These are phyloP conservation scores for Galagoides demidoff DNA, from an alignment of 2,797 vertebrate genomes.

Conservation along the genomic window DNA sequence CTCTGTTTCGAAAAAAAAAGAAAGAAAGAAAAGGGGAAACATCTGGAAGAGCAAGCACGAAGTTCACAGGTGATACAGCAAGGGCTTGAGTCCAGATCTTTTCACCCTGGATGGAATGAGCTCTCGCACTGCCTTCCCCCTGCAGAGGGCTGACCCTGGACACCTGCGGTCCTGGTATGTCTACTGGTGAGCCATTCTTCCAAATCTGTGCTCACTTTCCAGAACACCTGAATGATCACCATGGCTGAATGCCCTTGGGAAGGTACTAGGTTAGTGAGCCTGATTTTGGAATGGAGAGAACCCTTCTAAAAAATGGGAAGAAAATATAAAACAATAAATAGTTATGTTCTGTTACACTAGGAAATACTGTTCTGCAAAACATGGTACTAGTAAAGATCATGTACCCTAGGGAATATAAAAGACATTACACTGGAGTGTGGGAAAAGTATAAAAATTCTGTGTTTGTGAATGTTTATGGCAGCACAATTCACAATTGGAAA, in stretches of 20 bases:
- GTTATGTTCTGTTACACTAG: neutral
- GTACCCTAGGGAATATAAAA: too few relatives aligned
- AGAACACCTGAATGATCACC: neutral
- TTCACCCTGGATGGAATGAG: neutral
- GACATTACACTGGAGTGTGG: neutral
- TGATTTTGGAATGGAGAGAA: neutral
- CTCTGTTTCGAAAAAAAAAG: neutral
- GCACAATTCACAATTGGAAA: too few relatives aligned
- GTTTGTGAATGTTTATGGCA: neutral
- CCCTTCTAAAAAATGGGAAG: neutral
- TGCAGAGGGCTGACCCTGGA: neutral
- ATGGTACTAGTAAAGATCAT: neutral
- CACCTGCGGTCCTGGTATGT: neutral
- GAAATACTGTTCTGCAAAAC: neutral
- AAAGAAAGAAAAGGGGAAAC: neutral
- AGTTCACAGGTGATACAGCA: neutral
- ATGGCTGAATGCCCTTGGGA: neutral
- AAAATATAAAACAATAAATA: neutral
- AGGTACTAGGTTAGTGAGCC: neutral
- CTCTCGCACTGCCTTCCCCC: neutral
- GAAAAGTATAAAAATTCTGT: neutral
- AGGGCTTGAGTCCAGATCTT: neutral
- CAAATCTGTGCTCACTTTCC: neutral
- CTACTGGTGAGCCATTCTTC: neutral
- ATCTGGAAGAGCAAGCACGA: neutral